Evolutionary conservation across 2,888 invertebrate species (phyloP), one percentile per base, ranked within the genome.

Genomic region (Polylopha cassiicola): DNA sequence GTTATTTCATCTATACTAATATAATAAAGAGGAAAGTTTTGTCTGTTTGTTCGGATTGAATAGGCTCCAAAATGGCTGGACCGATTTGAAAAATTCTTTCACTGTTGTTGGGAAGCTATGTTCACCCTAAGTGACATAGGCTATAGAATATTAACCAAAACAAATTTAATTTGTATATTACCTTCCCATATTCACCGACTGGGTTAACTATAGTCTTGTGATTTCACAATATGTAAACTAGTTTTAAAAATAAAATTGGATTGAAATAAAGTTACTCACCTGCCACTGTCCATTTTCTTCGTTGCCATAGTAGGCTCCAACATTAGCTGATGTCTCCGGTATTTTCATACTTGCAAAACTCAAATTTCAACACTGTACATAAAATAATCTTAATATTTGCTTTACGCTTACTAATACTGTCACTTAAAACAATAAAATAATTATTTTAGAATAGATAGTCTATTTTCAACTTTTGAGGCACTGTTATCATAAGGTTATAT

Each of bases 281-380:
- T 85, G 84, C 84, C 84, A 85, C 68, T 84, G 84, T 39, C 78
- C 78, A 47, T 74, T 81, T 10, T 80, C 81, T 17, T 84, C 81
- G 11, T 75, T 82, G 53, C 78, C 81, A 52, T 84, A 84, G 37
- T 85, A 85, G 52, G 80, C 78, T 18, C 81, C 82, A 54, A 80
- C 69, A 20, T 78, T 82, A 1, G 80, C 69, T 0, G 75, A 58
- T 0, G 76, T 75, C 65, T 85, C 84, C 6, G 84, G 84, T 63
- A 85, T 85, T 74, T 84, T 84, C 84, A 85, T 85, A 45, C 53
- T 81, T 64, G 61, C 46, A 51, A 57, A 54, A 67, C 64, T 60
- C 22, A 29, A 15, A 45, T 48, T 48, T 39, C 44, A 24, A 23
- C 31, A 48, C 41, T 55, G 50, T 57, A 44, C 63, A 61, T 58